A percentile compares a stretch with the other conserved stretches of the same genome.
Conservation (phyloP, 2,888 invertebrate genomes). For the Pyrgus malvae region DNA sequence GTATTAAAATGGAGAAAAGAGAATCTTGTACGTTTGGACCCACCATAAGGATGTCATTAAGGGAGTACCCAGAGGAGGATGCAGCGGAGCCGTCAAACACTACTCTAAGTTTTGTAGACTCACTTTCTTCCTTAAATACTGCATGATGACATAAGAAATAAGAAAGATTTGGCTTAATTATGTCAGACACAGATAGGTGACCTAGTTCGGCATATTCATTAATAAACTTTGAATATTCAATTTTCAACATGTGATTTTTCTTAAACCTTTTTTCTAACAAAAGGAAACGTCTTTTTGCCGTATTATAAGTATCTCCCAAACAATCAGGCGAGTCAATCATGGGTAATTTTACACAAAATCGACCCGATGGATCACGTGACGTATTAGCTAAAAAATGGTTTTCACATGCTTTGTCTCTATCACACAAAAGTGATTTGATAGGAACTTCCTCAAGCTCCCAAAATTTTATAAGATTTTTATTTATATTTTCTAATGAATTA, state of each 20-base stretch:
- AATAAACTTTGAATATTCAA: not conserved
- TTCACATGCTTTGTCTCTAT: not conserved
- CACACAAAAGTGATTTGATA: not conserved
- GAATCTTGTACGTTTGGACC: slow-evolving; percentile 36
- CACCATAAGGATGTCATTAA: slow-evolving; percentile 41
- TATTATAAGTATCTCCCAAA: slow-evolving; percentile 1
- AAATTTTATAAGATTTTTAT: slow-evolving; percentile 5
- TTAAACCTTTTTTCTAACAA: not conserved
- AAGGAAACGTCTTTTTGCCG: not conserved
- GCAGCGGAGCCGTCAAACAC: slow-evolving; percentile 46
- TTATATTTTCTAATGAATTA: no score
- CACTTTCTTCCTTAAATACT: slow-evolving; percentile 41
- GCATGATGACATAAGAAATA: slow-evolving; percentile 52
- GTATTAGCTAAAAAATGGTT: not conserved
- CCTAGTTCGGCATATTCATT: slow-evolving; percentile 17
- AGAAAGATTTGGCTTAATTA: not conserved
- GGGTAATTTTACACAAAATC: not conserved
- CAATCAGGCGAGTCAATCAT: not conserved
- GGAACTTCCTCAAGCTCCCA: not conserved
- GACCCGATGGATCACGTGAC: not conserved
- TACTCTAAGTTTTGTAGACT: slow-evolving; percentile 44
- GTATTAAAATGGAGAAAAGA: slow-evolving; percentile 25
- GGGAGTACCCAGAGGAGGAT: slow-evolving; percentile 38
- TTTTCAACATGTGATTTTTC: not conserved
- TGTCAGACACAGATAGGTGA: slow-evolving; percentile 12